Evolutionary conservation across 2,888 invertebrate species (phyloP), one percentile per base, ranked within the genome.

Genomic region (Aspidiotus rigidus): DNA sequence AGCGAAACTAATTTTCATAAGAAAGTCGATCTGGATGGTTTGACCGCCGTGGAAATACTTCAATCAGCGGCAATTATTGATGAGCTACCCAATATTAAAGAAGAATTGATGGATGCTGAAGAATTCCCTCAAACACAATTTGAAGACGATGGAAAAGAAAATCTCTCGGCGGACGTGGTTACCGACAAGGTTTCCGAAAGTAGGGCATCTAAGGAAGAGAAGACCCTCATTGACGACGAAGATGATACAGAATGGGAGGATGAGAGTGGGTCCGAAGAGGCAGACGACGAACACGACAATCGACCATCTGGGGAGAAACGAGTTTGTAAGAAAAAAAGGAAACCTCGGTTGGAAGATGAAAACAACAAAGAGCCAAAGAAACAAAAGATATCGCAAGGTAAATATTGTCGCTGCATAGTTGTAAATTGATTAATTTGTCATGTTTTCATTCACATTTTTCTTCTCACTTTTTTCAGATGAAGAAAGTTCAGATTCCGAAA

Each of bases 401-500:
- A 9, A 17, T 55, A 17, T 11, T 53, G 2, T n/a, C 17, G 16
- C 9, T 55, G 28, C 28, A 3, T 28, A 28, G 28, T 3, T 16
- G 56, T 15, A 56, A n/a, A 15, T 39, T 55, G 56, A 41, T 57
- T 11, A 55, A 39, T 64, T 10, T 28, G 41, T 11, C 13, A 41
- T 64, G n/a, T 11, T 3, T 54, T 40, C 11, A 54, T 7, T 53
- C 1, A 53, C 9, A 55, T 55, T 55, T 40, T 10, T 39, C 17
- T 53, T 39, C 7, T 44, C 28, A 49, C 39, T 49, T 63, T 53
- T 9, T 15, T 16, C 60, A 62, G 53, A 76, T 3, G 77, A 78
- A 72, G 76, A 75, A 63, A 78, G 76, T 42, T 77, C 78, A 42
- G 77, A 76, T 60, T 78, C 73, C 3, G 74, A 74, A 11, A 79